Base-by-base conservation (phyloP, 2,797 vertebrate species). In the Sardinella longiceps region DNA sequence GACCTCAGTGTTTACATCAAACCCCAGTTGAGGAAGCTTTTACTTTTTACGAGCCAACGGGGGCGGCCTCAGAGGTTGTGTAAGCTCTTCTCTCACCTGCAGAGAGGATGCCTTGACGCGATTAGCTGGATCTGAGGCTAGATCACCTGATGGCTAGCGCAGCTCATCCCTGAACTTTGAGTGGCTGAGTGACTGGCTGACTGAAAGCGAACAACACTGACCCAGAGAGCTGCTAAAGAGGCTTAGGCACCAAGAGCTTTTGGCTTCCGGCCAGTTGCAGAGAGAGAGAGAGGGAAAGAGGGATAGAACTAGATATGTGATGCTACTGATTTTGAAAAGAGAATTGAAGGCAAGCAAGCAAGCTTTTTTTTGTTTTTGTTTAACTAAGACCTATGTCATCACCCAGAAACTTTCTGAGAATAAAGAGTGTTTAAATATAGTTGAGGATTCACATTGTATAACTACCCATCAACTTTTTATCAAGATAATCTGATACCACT, bases 161-260 rank as follows among this genome's bases (percentile, higher is more conserved):
- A 43, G 83, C 23, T 87, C 53, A 89, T 87, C 66, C 80, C 56
- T 88, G 84, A 80, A 51, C 5, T 80, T 63, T 48, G 48, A 70
- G 70, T 28, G 15, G 23, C 60, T 83, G 28, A 81, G 15, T 46
- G 45, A 46, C 45, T 46, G 45, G 6, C 46, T 48, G 46, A 45
- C 30, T 33, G n/a, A 63, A 84, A 84, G 80, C 48, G 84, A 66
- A 87, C 82, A 56, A 20, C 0, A 84, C 85, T 89, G 81, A 87
- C 82, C 43, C 39, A 80, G 25, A 85, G 11, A 48, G 15, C 39
- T 25, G 37, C 81, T 11, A 20, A 81, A 80, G 30, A 82, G 60
- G 83, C 80, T 82, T 39, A 63, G 15, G 28, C n/a, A 70, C 11
- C 1, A 15, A 48, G 1, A 18, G 63, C 11, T 12, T 18, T 14